Base-by-base conservation (phyloP, 64 coral and sea anemone genomes). In the Catalaphyllia jardinei region DNA sequence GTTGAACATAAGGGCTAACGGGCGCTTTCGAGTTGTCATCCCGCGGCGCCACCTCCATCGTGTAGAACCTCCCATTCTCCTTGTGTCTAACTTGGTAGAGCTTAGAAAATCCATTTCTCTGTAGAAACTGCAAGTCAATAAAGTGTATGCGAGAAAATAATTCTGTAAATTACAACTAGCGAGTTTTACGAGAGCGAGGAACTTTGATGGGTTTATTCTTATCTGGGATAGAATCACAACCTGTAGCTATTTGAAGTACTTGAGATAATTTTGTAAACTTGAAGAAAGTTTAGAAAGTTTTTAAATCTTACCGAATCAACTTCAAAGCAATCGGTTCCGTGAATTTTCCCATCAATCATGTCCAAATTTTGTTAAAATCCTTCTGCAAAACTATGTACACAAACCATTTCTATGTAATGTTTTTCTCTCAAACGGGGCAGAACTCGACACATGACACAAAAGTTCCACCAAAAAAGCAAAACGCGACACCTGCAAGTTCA, bases 241-340 rank as follows among this genome's bases (percentile, higher is more conserved):
- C 7, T 57, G 54, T 57, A 9, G 10, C 54, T 15, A 57, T 57
- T 57, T 57, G 54, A 14, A 57, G 54, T 16, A 12, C 54, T 14
- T 2, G 0, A 9, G 54, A 73, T 46, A 63, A 42, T 73, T 92
- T 87, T 62, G 9, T 89, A 39, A 89, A 89, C 18, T 62, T 42
- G 28, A 46, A 11, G 51, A 71, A 65, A 86, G 33, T 46, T 92
- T 60, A 50, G 10, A 91, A 85, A 79, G 14, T 46, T 73, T 80
- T 35, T 8, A n/a, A 54, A 82, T 93, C 95, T 94, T 87, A 97
- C 95, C 91, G 92, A 86, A 38, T 91, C 91, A 17, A 97, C 92
- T 50, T 93, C 91, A 82, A 97, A 97, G 50, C 95, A 93, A 39
- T 97, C 95, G 20, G 95, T 97, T 8, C 95, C 95, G 71, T 97